These are phyloP conservation scores for Rhineura floridana DNA, from an alignment of 2,113 vertebrate genomes.

Conservation along the genomic window DNA sequence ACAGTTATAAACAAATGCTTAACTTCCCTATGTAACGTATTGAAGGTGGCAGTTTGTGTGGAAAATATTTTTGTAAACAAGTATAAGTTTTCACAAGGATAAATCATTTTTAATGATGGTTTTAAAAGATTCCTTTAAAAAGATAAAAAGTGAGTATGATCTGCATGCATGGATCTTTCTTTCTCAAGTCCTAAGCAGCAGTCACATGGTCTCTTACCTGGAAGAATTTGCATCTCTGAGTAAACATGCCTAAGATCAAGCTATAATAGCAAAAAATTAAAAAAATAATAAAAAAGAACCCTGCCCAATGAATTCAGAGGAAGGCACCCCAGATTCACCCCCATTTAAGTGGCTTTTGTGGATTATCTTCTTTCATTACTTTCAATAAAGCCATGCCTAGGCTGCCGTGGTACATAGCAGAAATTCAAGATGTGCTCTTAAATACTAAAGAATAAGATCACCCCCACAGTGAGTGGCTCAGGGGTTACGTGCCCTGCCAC, in stretches of 20 bases:
- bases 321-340: conserved; percentile 38
- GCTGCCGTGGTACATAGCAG: conserved; percentile 16
- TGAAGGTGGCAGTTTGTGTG: conserved; percentile 54
- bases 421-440: conserved; percentile 51
- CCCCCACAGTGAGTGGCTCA: too few species aligned
- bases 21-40: conserved; percentile 48
- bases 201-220: neutral
- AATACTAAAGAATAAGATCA: too few species aligned
- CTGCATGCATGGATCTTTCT: neutral
- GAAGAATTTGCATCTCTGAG: neutral
- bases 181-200: neutral
- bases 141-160: neutral
- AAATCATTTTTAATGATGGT: conserved; percentile 55
- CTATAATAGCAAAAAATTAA: neutral
- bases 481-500: too few species aligned
- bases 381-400: conserved; percentile 47
- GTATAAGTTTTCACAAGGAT: conserved; percentile 54
- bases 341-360: conserved; percentile 35
- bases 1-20: conserved; percentile 62
- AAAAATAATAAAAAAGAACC: fast-evolving
- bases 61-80: conserved; percentile 58
- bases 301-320: conserved; percentile 34
- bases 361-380: conserved; percentile 65
- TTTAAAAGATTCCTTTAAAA: conserved; percentile 33
- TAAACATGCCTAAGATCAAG: conserved; percentile 1